Evolutionary conservation across 2,113 vertebrate species (phyloP).

Genomic region (Carlito syrichta): DNA sequence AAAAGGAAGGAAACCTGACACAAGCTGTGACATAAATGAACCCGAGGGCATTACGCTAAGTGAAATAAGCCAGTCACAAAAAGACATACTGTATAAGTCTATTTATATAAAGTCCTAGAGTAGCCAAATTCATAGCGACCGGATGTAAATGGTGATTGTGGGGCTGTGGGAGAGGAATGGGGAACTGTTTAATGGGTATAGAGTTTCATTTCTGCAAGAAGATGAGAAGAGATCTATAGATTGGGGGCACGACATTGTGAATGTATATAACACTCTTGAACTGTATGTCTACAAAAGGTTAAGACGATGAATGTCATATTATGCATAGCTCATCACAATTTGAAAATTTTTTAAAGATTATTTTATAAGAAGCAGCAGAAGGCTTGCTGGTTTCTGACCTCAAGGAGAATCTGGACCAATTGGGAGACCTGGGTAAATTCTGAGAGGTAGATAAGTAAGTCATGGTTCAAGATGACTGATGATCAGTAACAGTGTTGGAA

Average conservation of each 20-base stretch:
- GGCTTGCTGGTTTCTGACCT: background rate
- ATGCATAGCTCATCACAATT: background rate
- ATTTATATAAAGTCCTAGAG: background rate
- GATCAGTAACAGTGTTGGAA: background rate
- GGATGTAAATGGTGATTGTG: background rate
- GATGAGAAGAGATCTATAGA: background rate
- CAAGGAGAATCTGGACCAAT: background rate
- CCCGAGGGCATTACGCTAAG: background rate
- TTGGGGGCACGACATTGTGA: background rate
- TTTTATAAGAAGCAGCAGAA: background rate
- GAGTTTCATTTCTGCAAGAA: background rate
- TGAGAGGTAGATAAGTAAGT: background rate
- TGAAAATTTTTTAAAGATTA: background rate
- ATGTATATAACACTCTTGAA: background rate
- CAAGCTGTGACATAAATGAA: background rate
- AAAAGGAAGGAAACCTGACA: background rate
- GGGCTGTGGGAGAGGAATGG: rapidly evolving
- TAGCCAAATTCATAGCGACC: background rate
- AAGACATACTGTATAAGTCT: background rate
- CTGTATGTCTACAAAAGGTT: background rate
- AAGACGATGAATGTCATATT: background rate
- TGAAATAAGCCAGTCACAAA: background rate
- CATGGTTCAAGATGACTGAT: background rate
- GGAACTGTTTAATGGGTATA: background rate
- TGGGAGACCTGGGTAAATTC: background rate